A percentile compares a stretch with the other conserved stretches of the same genome.
Evolutionary conservation across 2,797 vertebrate genomes (phyloP).

Genomic region (Aythya fuligula): DNA sequence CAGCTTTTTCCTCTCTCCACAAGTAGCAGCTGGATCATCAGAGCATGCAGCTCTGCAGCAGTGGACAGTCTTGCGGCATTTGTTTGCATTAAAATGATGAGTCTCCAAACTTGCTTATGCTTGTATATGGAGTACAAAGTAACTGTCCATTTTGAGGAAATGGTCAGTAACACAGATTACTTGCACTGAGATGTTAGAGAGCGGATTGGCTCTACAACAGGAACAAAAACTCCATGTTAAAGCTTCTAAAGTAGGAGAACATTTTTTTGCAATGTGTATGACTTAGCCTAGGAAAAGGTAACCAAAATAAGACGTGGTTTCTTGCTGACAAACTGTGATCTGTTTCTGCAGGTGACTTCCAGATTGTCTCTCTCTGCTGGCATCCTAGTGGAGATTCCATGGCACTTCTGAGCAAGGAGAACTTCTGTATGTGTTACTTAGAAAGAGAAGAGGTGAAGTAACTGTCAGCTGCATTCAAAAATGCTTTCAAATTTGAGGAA

Average conservation of each 20-base stretch:
- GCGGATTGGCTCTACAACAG: neutral
- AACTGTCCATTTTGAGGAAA: neutral
- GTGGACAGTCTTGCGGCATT: neutral
- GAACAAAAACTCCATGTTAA: too few relatives aligned
- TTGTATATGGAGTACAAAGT: neutral
- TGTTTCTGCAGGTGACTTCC: slow-evolving; percentile 84
- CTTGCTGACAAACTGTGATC: neutral
- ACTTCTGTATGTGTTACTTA: slow-evolving; percentile 93
- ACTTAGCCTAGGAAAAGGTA: neutral
- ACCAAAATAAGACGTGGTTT: neutral
- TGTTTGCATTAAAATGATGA: neutral
- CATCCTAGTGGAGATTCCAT: slow-evolving; percentile 85
- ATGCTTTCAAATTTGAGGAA: neutral
- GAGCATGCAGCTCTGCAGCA: neutral
- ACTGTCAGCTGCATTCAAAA: neutral
- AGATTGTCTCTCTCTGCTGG: slow-evolving; percentile 89
- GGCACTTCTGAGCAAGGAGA: slow-evolving; percentile 89
- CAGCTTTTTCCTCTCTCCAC: too few relatives aligned
- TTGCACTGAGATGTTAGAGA: neutral
- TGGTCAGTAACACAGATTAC: fast-evolving
- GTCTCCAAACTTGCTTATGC: neutral
- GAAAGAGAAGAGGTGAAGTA: slow-evolving; percentile 76
- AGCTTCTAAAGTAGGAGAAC: neutral
- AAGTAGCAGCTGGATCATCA: fast-evolving
- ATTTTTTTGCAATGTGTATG: neutral